A percentile compares a stretch with the other conserved stretches of the same genome.
phyloP scores from a whole-genome alignment of 1,140 invertebrate genomes.

The Coboldia fuscipes region DNA sequence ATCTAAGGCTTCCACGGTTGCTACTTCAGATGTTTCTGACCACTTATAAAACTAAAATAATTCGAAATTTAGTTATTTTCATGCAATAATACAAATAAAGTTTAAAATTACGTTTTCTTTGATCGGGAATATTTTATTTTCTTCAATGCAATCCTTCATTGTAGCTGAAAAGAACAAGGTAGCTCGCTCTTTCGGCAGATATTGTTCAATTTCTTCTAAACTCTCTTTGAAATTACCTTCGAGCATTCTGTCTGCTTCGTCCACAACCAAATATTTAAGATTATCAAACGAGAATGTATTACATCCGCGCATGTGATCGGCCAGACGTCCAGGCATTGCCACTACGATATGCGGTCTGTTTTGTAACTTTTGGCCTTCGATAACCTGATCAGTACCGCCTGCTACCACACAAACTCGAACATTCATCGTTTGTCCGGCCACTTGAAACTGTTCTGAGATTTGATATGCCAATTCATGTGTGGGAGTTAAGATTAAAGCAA shows the following conservation, averaged over 20 bases:
- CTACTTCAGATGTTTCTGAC: slow-evolving; percentile 36
- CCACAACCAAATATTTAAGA: slow-evolving; percentile 71
- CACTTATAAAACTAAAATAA: slow-evolving; percentile 24
- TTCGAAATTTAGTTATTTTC: not conserved
- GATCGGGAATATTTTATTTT: slow-evolving; percentile 21
- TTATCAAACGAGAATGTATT: slow-evolving; percentile 60
- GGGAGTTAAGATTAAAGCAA: slow-evolving; percentile 85
- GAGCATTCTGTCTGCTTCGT: slow-evolving; percentile 79
- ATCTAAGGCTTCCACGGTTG: slow-evolving; percentile 70
- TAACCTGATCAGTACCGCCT: slow-evolving; percentile 82
- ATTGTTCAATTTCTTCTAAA: slow-evolving; percentile 60
- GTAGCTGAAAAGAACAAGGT: slow-evolving; percentile 91
- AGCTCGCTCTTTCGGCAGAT: slow-evolving; percentile 58
- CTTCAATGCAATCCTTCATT: slow-evolving; percentile 55
- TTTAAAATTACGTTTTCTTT: slow-evolving; percentile 10
- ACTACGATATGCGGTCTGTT: slow-evolving; percentile 85
- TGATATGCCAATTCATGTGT: slow-evolving; percentile 88
- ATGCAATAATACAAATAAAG: not conserved
- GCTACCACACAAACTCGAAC: slow-evolving; percentile 67
- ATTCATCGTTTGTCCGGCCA: slow-evolving; percentile 67
- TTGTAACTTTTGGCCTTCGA: slow-evolving; percentile 67
- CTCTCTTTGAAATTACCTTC: slow-evolving; percentile 60
- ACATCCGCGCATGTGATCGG: slow-evolving; percentile 71
- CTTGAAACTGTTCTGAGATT: slow-evolving; percentile 82
- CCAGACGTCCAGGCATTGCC: slow-evolving; percentile 74